phyloP scores from a whole-genome alignment of 53 echinoderm and acorn worm species.

The Holothuria leucospilota region DNA sequence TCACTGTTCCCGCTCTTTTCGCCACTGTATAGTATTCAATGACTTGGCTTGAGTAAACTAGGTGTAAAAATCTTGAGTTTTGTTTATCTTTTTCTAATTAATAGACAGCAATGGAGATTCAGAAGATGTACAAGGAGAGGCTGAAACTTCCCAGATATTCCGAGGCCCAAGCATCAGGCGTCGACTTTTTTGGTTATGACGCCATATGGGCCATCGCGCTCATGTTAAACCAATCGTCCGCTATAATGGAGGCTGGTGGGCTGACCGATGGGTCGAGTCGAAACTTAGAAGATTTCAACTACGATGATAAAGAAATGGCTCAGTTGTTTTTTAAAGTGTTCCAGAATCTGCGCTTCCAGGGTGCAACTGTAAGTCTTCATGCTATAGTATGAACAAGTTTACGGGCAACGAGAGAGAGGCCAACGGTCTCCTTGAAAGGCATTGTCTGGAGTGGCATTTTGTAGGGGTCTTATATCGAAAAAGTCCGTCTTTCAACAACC shows the following conservation, averaged over 20 bases:
- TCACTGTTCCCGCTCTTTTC: no score
- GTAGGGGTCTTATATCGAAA: no score
- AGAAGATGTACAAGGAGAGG: not conserved
- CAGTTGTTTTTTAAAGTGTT: constrained; percentile 59
- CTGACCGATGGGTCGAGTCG: constrained; percentile 54
- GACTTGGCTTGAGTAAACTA: no score
- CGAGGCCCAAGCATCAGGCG: constrained; percentile 19
- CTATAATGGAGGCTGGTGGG: constrained; percentile 49
- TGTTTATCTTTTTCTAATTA: no score
- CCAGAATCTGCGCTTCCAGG: constrained; percentile 54
- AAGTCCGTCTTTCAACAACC: no score
- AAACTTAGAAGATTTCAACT: constrained; percentile 71
- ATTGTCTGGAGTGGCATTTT: no score
- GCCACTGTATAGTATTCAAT: no score
- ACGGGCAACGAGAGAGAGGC: no score
- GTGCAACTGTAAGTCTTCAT: constrained; percentile 66
- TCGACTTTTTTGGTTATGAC: constrained; percentile 62
- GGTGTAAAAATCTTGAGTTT: no score
- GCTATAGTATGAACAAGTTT: no score
- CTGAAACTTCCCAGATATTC: not conserved
- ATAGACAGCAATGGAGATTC: constrained; percentile 19
- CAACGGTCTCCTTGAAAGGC: no score
- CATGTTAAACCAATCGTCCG: constrained; percentile 57
- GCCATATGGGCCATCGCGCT: constrained; percentile 71
- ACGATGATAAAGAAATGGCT: constrained; percentile 73